A percentile compares a stretch with the other conserved stretches of the same genome.
phyloP scores from a whole-genome alignment of 2,113 vertebrate species.

The Campylomormyrus numenius region DNA sequence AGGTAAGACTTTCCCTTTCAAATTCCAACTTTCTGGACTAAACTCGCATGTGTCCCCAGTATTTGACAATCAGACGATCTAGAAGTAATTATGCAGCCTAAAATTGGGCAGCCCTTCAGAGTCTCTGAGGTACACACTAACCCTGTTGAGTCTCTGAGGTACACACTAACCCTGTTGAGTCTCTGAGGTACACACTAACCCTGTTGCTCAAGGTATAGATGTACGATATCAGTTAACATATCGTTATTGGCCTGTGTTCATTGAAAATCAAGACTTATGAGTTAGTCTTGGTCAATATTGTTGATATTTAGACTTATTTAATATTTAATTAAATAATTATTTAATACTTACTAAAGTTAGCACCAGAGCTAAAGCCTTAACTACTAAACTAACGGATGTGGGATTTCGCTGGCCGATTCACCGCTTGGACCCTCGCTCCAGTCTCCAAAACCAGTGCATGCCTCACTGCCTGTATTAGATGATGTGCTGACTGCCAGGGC shows the following conservation, averaged over 20 bases:
- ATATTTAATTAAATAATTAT: too few species aligned
- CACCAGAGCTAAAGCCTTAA: neutral
- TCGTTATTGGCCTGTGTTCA: neutral
- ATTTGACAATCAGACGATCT: neutral
- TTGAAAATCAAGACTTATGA: neutral
- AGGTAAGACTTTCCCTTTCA: conserved; percentile 1
- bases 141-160: neutral
- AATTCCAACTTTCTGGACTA: neutral
- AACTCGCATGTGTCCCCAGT: neutral
- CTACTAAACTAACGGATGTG: neutral
- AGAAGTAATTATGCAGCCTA: neutral
- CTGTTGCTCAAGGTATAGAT: neutral
- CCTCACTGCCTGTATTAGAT: neutral
- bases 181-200: neutral
- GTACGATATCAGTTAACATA: neutral
- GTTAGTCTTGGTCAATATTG: neutral
- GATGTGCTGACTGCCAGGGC: neutral
- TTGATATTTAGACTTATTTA: neutral
- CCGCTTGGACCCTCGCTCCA: neutral
- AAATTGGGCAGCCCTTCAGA: neutral
- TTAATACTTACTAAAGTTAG: neutral
- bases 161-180: neutral
- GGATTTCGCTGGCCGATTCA: neutral
- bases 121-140: neutral
- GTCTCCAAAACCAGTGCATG: neutral